Evolutionary conservation across 1,140 invertebrate genomes (phyloP), one percentile per base, ranked within the genome.

Genomic region (Micrasema minimum): DNA sequence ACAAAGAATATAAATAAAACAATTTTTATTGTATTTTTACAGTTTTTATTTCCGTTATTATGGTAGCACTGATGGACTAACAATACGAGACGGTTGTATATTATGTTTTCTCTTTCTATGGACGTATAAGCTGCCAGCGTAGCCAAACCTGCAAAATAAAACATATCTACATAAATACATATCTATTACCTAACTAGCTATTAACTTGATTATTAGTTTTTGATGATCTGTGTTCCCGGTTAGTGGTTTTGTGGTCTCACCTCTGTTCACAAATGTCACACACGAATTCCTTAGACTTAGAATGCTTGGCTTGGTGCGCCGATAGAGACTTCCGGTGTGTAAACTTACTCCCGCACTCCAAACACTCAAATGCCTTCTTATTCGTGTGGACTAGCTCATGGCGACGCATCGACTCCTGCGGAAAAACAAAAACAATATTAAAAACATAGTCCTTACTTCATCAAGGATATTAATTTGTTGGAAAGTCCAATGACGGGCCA

Each of bases 81-180:
- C 51, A 2, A 68, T 12, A 11, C 69, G 69, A 7, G 22, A 65
- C 11, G 69, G 50, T 50, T 75, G 72, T 26, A 71, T 50, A 23
- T 71, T 71, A 37, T 75, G 72, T 41, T 75, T 75, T 46, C 71
- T 75, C 41, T 66, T 75, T 2, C 69, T 37, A 53, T 75, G 72
- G 4, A 71, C 72, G 37, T 75, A 71, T 12, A 75, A 62, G 2
- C 72, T 69, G 0, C 69, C 71, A 0, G 72, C 57, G 50, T 75
- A 75, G 2, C 72, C 72, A 45, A 75, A 75, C 12, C 72, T 75
- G 51, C 31, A 70, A 71, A 35, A 57, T 37, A 45, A 2, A 14
- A 16, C 1, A 31, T 31, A 31, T 31, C 26, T 4, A 31, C 7
- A 31, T 4, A 31, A 31, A 31, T n/a, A n/a, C n/a, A n/a, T n/a